These are phyloP conservation scores for Numenius arquata DNA, from an alignment of 2,113 vertebrate genomes.

Conservation along the genomic window DNA sequence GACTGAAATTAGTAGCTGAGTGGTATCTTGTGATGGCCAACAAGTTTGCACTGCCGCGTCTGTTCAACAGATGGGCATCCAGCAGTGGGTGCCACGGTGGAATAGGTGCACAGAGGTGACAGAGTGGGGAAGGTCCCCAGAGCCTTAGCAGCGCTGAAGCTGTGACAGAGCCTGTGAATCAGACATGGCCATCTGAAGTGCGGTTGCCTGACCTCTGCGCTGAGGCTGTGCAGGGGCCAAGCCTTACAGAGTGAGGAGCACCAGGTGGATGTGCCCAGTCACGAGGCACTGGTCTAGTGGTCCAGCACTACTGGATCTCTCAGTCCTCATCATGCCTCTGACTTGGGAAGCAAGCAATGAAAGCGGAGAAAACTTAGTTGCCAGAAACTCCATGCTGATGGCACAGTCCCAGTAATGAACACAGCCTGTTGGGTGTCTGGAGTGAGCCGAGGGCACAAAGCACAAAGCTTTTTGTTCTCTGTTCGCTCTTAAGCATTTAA, in stretches of 20 bases:
- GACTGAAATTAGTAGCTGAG: not conserved
- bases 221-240: not conserved
- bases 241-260: not conserved
- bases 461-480: constrained; percentile 1
- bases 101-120: not conserved
- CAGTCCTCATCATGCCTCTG: not conserved
- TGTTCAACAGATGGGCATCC: not conserved
- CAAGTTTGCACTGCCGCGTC: not conserved
- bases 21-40: not conserved
- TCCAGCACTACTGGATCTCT: not conserved
- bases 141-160: not conserved
- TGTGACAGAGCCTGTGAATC: not conserved
- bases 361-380: not conserved
- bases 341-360: not conserved
- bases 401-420: not conserved
- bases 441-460: not conserved
- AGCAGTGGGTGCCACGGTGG: not conserved
- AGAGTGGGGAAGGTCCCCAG: not conserved
- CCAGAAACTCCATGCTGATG: not conserved
- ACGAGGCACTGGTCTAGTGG: not conserved
- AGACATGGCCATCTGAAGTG: not conserved
- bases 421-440: not conserved
- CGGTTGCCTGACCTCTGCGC: not conserved
- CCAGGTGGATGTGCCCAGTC: not conserved
- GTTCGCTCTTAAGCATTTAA: not conserved